A percentile compares a stretch with the other conserved stretches of the same genome.
Evolutionary conservation across 2,888 invertebrate genomes (phyloP).

Genomic region (Drosophila maculinotata): DNA sequence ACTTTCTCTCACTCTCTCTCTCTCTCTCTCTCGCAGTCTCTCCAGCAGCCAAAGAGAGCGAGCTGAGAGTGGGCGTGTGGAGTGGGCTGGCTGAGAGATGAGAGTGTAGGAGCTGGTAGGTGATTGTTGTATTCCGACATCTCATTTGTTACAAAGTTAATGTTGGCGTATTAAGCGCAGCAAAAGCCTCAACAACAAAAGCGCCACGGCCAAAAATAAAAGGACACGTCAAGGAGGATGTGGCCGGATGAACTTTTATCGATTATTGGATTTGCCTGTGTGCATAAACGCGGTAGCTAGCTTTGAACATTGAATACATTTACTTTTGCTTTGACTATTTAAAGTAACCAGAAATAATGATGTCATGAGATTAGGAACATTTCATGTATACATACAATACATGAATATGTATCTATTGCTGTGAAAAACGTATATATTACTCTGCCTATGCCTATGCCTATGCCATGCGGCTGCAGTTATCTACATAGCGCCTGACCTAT

Average conservation of each 20-base stretch:
- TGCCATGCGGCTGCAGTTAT: not conserved
- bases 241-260: conserved; percentile 63
- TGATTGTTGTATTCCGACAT: conserved; percentile 80
- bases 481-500: not conserved
- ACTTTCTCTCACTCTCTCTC: conserved; percentile 3
- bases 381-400: not conserved
- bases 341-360: conserved; percentile 27
- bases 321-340: conserved; percentile 3
- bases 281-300: conserved; percentile 7
- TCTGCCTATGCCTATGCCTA: not conserved
- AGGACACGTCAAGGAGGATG: conserved; percentile 36
- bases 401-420: not conserved
- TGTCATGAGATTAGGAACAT: conserved; percentile 37
- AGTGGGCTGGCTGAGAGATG: conserved; percentile 5
- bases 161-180: conserved; percentile 81
- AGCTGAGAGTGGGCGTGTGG: conserved; percentile 10
- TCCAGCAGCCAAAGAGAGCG: conserved; percentile 8
- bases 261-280: conserved; percentile 73
- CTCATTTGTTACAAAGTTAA: conserved; percentile 81
- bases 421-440: not conserved
- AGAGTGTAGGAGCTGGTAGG: conserved; percentile 56
- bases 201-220: conserved; percentile 37
- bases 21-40: conserved; percentile 11
- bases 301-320: conserved; percentile 46
- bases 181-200: conserved; percentile 79